Percentiles rank a stretch among this genome's conserved stretches.
Conservation (phyloP, 1,140 invertebrate species). For the Uloborus diversus region DNA sequence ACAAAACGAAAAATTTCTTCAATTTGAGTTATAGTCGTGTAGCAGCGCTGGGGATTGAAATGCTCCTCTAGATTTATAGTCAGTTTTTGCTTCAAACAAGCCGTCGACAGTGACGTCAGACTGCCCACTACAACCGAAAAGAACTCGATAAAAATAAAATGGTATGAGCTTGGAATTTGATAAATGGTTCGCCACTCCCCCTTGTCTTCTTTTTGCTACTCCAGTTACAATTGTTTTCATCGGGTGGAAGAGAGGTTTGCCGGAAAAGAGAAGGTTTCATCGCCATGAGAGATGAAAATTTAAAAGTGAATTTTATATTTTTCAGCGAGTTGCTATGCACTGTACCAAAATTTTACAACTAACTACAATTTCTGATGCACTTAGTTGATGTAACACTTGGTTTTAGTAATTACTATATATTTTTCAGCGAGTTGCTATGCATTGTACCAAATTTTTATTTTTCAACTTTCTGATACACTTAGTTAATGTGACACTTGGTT, state of each 20-base stretch:
- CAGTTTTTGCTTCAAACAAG: not conserved
- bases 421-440: not conserved
- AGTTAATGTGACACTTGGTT: no score
- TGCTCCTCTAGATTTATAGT: constrained; percentile 33
- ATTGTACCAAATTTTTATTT: not conserved
- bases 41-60: no score
- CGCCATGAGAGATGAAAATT: not conserved
- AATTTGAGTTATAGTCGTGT: no score
- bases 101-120: constrained; percentile 44
- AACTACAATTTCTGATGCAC: not conserved
- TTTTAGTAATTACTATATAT: not conserved
- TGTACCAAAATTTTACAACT: not conserved
- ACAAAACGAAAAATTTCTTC: no score
- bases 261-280: not conserved
- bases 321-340: not conserved
- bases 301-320: not conserved
- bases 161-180: constrained; percentile 40
- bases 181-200: constrained; percentile 32
- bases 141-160: no score
- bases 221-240: constrained; percentile 51
- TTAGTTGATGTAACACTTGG: not conserved
- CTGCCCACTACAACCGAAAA: constrained; percentile 34
- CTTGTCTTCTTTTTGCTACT: no score
- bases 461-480: no score
- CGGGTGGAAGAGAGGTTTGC: constrained; percentile 26